A percentile compares a stretch with the other conserved stretches of the same genome.
Evolutionary conservation across 2,113 vertebrate species (phyloP).

Genomic region (Genyomyrus donnyi): DNA sequence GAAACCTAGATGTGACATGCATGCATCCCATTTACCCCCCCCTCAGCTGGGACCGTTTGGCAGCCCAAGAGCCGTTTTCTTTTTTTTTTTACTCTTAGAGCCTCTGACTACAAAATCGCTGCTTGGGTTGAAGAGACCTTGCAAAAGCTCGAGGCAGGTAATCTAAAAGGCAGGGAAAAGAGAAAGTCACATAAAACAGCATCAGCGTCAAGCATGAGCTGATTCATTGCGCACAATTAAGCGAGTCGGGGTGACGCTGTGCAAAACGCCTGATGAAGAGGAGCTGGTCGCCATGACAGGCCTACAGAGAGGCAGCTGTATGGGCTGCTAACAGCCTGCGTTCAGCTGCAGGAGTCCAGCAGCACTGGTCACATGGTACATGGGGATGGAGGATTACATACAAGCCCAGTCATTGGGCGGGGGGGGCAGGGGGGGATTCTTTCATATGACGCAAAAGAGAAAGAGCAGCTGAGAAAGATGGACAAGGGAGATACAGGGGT

Average conservation of each 20-base stretch:
- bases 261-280: not conserved
- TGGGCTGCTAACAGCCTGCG: not conserved
- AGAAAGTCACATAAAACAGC: not conserved
- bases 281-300: not conserved
- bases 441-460: slow-evolving; percentile 38
- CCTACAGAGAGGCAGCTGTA: not conserved
- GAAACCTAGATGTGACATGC: not conserved
- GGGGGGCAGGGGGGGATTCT: slow-evolving; percentile 18
- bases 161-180: not conserved
- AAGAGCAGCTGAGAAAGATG: slow-evolving; percentile 48
- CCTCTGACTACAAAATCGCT: not conserved
- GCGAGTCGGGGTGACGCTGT: not conserved
- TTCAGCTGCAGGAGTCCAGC: not conserved
- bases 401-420: not conserved
- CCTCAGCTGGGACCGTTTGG: not conserved
- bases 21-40: not conserved
- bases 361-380: not conserved
- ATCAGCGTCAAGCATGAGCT: not conserved
- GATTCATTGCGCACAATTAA: not conserved
- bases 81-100: not conserved
- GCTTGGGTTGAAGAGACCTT: not conserved
- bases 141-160: not conserved
- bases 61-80: not conserved
- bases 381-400: slow-evolving; percentile 18
- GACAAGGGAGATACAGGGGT: slow-evolving; percentile 49